Base-by-base conservation (phyloP, 2,888 invertebrate species). In the Sphaeridia pumilis region DNA sequence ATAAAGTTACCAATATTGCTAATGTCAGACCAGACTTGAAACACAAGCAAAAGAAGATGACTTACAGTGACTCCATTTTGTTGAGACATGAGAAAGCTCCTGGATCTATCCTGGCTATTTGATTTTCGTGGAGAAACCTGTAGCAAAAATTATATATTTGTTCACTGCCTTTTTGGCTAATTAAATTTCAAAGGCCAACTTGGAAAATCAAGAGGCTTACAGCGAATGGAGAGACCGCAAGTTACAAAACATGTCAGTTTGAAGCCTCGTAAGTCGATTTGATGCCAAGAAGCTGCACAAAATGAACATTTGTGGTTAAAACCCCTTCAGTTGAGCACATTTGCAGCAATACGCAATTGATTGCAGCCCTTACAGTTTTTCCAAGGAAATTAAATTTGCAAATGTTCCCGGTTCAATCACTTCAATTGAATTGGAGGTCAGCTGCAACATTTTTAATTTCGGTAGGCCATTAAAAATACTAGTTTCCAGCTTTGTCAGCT, bases 331-430 rank as follows among this genome's bases (percentile, higher is more conserved):
- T n/a, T n/a, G n/a, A n/a, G n/a, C n/a, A n/a, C n/a, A n/a, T n/a
- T n/a, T n/a, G n/a, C n/a, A n/a, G n/a, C n/a, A n/a, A n/a, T n/a
- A n/a, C n/a, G n/a, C n/a, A n/a, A n/a, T n/a, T n/a, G n/a, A n/a
- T n/a, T n/a, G n/a, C n/a, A n/a, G n/a, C n/a, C n/a, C 75, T 75
- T 66, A 76, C 75, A 76, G 68, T 63, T 71, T 70, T 57, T 67
- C 66, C 10, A 76, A 62, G 22, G 65, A 63, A 1, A 71, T 69
- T 49, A 76, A 67, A 52, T 68, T 68, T 1, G 66, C 62, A 49
- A 75, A 71, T 1, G 73, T 67, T 21, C 65, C 70, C 46, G 58
- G 67, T 65, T 65, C 72, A 58, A 71, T 68, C 46, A 48, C 58
- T 49, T 62, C 66, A 59, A 70, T 73, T 67, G 66, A 66, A 64